phyloP scores from a whole-genome alignment of 1,140 invertebrate genomes.

The Muscidifurax raptorellus region DNA sequence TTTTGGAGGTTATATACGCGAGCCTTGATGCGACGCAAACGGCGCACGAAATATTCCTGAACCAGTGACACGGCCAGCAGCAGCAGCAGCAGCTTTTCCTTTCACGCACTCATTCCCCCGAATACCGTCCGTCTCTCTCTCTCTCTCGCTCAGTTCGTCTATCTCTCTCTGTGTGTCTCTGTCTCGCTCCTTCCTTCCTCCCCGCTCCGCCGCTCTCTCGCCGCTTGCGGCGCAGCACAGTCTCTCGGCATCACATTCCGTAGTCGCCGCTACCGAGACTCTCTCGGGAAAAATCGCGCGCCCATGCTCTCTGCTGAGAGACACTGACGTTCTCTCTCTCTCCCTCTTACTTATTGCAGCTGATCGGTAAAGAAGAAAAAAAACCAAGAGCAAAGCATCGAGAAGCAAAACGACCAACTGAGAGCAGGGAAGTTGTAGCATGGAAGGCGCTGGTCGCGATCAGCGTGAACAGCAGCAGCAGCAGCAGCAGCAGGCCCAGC shows the following conservation, averaged over 20 bases:
- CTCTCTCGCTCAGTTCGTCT: background rate
- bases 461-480: constrained; percentile 9
- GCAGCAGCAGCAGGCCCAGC: background rate
- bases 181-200: background rate
- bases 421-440: constrained; percentile 49
- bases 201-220: background rate
- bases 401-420: background rate
- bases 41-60: constrained; percentile 42
- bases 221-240: too few species aligned
- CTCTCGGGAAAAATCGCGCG: background rate
- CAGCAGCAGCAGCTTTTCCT: constrained; percentile 7
- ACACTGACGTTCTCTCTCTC: background rate
- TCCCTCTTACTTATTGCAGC: background rate
- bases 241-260: background rate
- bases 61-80: background rate
- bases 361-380: background rate
- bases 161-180: background rate
- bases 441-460: constrained; percentile 59
- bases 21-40: constrained; percentile 50
- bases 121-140: background rate
- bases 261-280: background rate
- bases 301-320: background rate
- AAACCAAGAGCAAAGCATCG: background rate
- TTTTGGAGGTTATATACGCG: background rate
- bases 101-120: background rate